Evolutionary conservation across 2,113 vertebrate genomes (phyloP).

Genomic region (Corapipo altera): DNA sequence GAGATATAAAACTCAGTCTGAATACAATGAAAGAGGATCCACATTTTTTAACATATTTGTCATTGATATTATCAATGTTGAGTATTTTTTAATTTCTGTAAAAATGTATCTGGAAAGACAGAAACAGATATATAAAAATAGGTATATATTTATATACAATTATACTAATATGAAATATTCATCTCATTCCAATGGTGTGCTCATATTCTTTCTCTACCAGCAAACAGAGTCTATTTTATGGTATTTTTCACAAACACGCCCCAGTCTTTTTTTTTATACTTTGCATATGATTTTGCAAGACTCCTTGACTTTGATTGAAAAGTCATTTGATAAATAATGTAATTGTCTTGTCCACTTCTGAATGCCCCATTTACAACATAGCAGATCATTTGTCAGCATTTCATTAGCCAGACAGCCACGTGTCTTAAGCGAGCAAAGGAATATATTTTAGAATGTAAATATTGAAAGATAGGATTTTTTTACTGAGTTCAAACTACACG

Average conservation of each 20-base stretch:
- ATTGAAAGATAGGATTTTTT: not conserved
- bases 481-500: not conserved
- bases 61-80: not conserved
- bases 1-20: not conserved
- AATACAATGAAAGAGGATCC: not conserved
- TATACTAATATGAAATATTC: not conserved
- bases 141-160: not conserved
- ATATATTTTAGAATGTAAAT: not conserved
- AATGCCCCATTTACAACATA: not conserved
- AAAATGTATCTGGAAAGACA: not conserved
- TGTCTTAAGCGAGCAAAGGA: not conserved
- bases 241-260: not conserved
- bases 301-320: not conserved
- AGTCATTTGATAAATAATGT: not conserved
- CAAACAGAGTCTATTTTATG: not conserved
- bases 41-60: not conserved
- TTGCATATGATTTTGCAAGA: not conserved
- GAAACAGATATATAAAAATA: not conserved
- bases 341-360: constrained; percentile 23
- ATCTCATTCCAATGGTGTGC: not conserved
- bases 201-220: not conserved
- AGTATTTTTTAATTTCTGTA: not conserved
- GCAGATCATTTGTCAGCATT: not conserved
- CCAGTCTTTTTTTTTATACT: not conserved
- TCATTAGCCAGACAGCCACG: not conserved